Evolutionary conservation across 2,797 vertebrate species (phyloP).

Genomic region (Eutrigla gurnardus): DNA sequence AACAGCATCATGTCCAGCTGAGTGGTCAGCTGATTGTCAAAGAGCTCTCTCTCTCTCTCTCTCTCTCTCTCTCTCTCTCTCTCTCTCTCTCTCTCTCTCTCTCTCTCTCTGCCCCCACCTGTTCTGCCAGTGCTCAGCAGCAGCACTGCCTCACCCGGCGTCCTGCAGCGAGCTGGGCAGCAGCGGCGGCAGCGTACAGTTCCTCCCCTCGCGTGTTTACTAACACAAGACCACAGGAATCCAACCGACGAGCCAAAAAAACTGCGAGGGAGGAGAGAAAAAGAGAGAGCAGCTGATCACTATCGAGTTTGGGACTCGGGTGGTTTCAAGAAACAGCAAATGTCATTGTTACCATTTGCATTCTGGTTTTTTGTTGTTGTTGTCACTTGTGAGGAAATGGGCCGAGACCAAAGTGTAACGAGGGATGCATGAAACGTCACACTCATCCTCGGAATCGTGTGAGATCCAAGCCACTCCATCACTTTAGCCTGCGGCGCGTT

Average conservation of each 20-base stretch:
- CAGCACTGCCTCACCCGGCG: slow-evolving; percentile 31
- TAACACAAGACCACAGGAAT: slow-evolving; percentile 77
- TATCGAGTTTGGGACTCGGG: slow-evolving; percentile 21
- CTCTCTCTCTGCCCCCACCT: slow-evolving; percentile 1
- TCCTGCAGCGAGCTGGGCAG: slow-evolving; percentile 35
- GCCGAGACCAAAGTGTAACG: slow-evolving; percentile 48
- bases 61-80: slow-evolving; percentile 20
- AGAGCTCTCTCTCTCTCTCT: slow-evolving; percentile 34
- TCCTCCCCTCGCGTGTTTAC: slow-evolving; percentile 68
- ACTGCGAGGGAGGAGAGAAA: slow-evolving; percentile 1
- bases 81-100: slow-evolving; percentile 12
- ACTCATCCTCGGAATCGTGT: slow-evolving; percentile 48
- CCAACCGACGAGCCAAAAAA: slow-evolving; percentile 64
- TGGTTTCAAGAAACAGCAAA: slow-evolving; percentile 26
- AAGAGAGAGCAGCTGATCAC: slow-evolving; percentile 48
- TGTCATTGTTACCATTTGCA: slow-evolving; percentile 24
- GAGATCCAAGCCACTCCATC: slow-evolving; percentile 53
- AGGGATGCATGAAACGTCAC: slow-evolving; percentile 37
- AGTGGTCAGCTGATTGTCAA: slow-evolving; percentile 52
- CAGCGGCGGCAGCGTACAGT: slow-evolving; percentile 23
- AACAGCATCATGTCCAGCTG: slow-evolving; percentile 58
- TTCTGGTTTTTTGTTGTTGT: slow-evolving; percentile 33
- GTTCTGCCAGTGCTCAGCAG: slow-evolving; percentile 34
- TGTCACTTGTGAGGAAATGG: slow-evolving; percentile 57
- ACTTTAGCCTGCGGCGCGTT: slow-evolving; percentile 51